Percentiles rank a stretch among this genome's conserved stretches.
Conservation (phyloP, 2,797 vertebrate species). For the Xenops minutus region DNA sequence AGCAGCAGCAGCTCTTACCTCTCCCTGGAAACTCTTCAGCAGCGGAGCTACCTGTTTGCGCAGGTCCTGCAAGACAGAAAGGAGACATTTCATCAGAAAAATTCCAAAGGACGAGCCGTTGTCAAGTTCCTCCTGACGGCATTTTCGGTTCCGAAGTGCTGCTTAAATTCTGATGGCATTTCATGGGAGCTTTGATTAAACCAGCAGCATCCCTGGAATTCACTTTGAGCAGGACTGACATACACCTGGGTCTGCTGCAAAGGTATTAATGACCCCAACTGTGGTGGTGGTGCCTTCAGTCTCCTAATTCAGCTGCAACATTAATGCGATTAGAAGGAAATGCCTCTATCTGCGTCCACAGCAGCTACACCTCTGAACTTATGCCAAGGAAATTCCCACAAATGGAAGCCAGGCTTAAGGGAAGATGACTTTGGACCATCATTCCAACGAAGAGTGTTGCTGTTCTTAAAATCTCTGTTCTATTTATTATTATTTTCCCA, state of each 20-base stretch:
- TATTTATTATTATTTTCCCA: not conserved
- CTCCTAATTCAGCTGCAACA: constrained; percentile 31
- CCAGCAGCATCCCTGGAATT: not conserved
- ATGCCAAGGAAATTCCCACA: not conserved
- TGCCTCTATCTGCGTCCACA: constrained; percentile 35
- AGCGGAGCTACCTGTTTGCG: constrained; percentile 98
- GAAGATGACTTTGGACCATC: not conserved
- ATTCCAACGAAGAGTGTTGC: not conserved
- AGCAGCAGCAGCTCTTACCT: constrained; percentile 81
- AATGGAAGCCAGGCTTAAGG: not conserved
- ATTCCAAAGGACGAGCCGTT: not conserved
- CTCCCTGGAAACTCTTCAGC: constrained; percentile 98
- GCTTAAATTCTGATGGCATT: not conserved
- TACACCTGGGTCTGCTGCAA: not conserved
- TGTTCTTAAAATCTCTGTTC: not conserved
- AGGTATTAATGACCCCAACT: not conserved
- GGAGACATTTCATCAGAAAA: constrained; percentile 21
- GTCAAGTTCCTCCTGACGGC: rapidly evolving
- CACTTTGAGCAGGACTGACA: not conserved
- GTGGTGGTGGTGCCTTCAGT: not conserved
- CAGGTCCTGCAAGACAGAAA: constrained; percentile 84
- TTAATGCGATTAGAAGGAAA: constrained; percentile 28
- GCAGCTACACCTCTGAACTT: constrained; percentile 13
- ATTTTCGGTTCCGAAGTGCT: not conserved
- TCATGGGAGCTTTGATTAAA: not conserved